Conservation (phyloP, 2,113 vertebrate species). For the Montifringilla adamsi region DNA sequence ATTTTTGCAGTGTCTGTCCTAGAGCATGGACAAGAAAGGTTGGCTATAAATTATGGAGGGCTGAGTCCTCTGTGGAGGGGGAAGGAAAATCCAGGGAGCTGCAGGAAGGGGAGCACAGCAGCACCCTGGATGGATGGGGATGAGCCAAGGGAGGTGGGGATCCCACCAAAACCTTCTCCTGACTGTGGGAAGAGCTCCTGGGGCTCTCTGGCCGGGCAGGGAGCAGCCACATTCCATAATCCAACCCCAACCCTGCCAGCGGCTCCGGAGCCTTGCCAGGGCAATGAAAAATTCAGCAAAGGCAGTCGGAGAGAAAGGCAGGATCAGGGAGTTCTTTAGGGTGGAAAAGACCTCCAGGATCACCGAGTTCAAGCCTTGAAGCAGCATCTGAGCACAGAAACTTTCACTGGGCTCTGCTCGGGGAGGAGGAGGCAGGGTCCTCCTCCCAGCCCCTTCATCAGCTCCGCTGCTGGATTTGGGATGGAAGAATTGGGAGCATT, state of each 20-base stretch:
- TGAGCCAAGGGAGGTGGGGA: not conserved
- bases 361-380: too few species aligned
- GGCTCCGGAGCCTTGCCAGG: accelerated
- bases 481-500: not conserved
- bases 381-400: not conserved
- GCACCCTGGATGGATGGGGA: not conserved
- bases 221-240: not conserved
- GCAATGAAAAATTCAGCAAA: not conserved
- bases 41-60: conserved; percentile 24
- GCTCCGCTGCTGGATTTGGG: accelerated
- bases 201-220: too few species aligned
- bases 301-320: not conserved
- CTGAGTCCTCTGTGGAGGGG: not conserved
- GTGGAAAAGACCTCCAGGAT: not conserved
- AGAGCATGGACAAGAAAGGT: not conserved
- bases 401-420: not conserved
- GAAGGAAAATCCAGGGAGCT: not conserved
- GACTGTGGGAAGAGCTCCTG: not conserved
- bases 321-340: not conserved
- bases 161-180: not conserved
- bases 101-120: not conserved
- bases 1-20: conserved; percentile 1
- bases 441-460: not conserved
- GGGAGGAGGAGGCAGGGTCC: not conserved
- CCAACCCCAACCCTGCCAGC: not conserved